Evolutionary conservation across 2,113 vertebrate species (phyloP).

Genomic region (Mirza zaza): DNA sequence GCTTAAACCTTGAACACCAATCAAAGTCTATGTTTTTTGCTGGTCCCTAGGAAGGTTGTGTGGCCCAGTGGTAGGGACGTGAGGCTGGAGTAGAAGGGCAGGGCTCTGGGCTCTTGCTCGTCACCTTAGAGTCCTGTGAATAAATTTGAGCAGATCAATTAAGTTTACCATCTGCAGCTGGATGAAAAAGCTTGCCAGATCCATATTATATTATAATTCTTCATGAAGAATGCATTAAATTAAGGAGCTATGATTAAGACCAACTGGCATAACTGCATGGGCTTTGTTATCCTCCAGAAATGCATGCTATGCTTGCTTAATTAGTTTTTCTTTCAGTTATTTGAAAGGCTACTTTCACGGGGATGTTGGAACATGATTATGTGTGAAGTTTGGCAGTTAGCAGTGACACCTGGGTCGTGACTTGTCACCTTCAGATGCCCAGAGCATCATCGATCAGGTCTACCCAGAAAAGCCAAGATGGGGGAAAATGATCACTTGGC

Average conservation of each 20-base stretch:
- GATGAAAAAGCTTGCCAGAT: neutral
- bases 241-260: slow-evolving; percentile 16
- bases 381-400: neutral
- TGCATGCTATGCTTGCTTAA: slow-evolving; percentile 38
- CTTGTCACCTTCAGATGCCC: neutral
- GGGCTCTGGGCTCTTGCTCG: neutral
- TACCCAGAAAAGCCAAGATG: neutral
- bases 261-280: neutral
- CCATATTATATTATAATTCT: neutral
- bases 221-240: neutral
- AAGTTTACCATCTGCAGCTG: slow-evolving; percentile 1
- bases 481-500: neutral
- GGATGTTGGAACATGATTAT: neutral
- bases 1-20: neutral
- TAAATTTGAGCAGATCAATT: slow-evolving; percentile 21
- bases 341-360: neutral
- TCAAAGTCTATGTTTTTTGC: neutral
- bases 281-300: slow-evolving; percentile 41
- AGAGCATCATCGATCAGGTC: neutral
- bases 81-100: neutral
- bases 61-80: neutral
- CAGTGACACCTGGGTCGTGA: neutral
- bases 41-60: neutral
- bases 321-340: slow-evolving; percentile 48
- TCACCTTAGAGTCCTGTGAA: neutral